phyloP scores from a whole-genome alignment of 2,888 invertebrate genomes.

The Willowsia nigromaculata region DNA sequence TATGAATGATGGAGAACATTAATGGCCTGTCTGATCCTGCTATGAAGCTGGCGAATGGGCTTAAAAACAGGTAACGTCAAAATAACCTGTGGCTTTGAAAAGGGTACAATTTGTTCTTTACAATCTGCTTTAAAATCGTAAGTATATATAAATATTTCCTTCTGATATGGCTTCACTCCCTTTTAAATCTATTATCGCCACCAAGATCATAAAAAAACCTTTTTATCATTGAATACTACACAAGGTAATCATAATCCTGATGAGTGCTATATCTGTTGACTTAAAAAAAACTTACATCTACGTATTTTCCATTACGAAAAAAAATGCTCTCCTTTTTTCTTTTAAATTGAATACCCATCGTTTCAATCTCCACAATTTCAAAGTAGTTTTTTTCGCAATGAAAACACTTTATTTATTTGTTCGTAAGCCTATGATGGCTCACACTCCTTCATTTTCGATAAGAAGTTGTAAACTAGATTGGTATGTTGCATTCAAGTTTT shows the following conservation, averaged over 20 bases:
- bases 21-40: background rate
- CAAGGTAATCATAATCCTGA: constrained; percentile 14
- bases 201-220: background rate
- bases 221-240: background rate
- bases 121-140: too few relatives aligned
- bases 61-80: background rate
- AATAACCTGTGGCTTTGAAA: background rate
- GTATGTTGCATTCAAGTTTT: background rate
- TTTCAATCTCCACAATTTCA: constrained; percentile 10
- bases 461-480: background rate
- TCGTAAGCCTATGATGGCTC: background rate
- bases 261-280: constrained; percentile 4
- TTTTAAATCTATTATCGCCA: background rate
- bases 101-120: too few relatives aligned
- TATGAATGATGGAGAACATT: background rate
- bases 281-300: background rate
- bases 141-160: too few relatives aligned
- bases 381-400: too few relatives aligned
- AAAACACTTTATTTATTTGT: constrained; percentile 9
- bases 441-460: background rate
- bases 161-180: too few relatives aligned
- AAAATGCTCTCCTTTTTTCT: constrained; percentile 26
- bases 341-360: constrained; percentile 48
- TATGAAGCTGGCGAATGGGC: background rate
- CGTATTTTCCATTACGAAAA: constrained; percentile 13